These are phyloP conservation scores for Montipora capitata DNA, from an alignment of 92 coral and sea anemone genomes.

Conservation along the genomic window DNA sequence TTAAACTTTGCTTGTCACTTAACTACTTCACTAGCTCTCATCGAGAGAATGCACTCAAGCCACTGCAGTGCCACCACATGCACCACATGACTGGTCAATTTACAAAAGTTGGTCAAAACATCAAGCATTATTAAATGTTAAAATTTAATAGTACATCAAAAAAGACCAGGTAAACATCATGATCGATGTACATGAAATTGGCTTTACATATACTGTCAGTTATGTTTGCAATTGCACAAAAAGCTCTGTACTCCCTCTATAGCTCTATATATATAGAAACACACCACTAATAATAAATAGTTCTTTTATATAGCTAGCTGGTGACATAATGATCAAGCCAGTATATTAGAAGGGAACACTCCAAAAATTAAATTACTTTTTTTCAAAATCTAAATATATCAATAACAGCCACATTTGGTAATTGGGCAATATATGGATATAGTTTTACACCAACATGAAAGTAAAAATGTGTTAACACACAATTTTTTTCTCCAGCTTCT, in stretches of 20 bases:
- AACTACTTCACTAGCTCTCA: conserved; percentile 28
- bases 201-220: conserved; percentile 6
- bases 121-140: neutral
- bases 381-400: conserved; percentile 7
- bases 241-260: conserved; percentile 12
- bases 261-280: neutral
- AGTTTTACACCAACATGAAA: conserved; percentile 18
- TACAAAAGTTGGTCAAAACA: conserved; percentile 20
- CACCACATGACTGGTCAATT: conserved; percentile 18
- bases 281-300: conserved; percentile 16
- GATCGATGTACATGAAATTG: no score
- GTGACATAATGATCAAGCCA: conserved; percentile 20
- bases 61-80: conserved; percentile 20
- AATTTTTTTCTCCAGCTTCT: conserved; percentile 11
- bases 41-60: conserved; percentile 30
- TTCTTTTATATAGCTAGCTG: conserved; percentile 17
- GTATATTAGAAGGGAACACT: neutral
- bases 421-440: conserved; percentile 10
- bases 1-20: conserved; percentile 15
- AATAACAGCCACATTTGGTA: conserved; percentile 21
- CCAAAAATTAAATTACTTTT: no score
- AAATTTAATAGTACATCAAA: neutral
- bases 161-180: neutral
- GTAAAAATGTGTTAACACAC: conserved; percentile 14
- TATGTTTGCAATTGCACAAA: conserved; percentile 9